Evolutionary conservation across 2,888 invertebrate species (phyloP), one percentile per base, ranked within the genome.

Genomic region (Parelbella ahira): DNA sequence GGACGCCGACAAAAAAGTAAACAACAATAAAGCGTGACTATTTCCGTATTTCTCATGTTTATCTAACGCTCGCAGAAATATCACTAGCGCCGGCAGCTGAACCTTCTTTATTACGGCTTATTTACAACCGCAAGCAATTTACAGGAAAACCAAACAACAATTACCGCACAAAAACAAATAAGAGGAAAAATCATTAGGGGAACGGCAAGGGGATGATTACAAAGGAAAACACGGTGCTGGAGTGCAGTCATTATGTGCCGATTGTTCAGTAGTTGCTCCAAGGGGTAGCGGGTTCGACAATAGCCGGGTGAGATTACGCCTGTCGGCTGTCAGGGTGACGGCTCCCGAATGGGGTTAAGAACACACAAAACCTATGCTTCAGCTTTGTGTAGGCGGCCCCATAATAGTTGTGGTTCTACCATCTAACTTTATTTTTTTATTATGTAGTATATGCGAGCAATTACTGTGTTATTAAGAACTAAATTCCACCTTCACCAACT

Each of bases 81-180:
- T 39, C 34, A 41, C 33, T 34, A 33, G 34, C 33, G 37, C 49
- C 37, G 28, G 45, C 47, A 32, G 43, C 47, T 55, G 50, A 57
- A 49, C 55, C 49, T 49, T 46, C 53, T 53, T 46, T 50, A 49
- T 52, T 47, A 47, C 52, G 50, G 60, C 63, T 67, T 68, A 72
- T 68, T 68, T 67, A 71, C 65, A 67, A 73, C 76, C 77, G 65
- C 79, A 69, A 73, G 71, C 80, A 77, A 80, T 81, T 74, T 71
- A 73, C 71, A 67, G 72, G 76, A 75, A 82, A 80, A 81, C 80
- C 77, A 79, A 82, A 83, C 81, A 84, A 63, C 79, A 86, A 86
- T 86, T 84, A 84, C 73, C 60, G 66, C 69, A 83, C 80, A 80
- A 84, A 86, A 86, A 84, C 84, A 86, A 86, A 86, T 76, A 86